These are phyloP conservation scores for Hetaerina americana DNA, from an alignment of 1,140 invertebrate genomes.

Conservation along the genomic window DNA sequence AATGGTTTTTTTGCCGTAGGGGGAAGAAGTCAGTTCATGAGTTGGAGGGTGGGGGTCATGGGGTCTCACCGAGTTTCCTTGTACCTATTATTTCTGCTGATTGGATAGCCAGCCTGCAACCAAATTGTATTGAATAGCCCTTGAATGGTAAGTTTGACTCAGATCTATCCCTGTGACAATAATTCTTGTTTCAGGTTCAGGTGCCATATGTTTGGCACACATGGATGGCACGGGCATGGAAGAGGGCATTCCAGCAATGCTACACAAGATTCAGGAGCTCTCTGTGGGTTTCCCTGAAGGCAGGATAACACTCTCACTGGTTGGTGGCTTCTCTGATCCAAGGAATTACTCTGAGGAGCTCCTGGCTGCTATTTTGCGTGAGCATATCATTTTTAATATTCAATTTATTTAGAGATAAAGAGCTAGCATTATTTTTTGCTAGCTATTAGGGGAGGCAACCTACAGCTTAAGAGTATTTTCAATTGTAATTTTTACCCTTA, in stretches of 20 bases:
- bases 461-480: too few species aligned
- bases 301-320: slow-evolving; percentile 72
- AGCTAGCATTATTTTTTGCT: neutral
- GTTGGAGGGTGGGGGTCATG: too few species aligned
- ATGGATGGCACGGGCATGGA: slow-evolving; percentile 76
- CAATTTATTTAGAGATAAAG: slow-evolving; percentile 18
- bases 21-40: too few species aligned
- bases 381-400: slow-evolving; percentile 38
- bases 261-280: slow-evolving; percentile 68
- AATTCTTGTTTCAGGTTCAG: slow-evolving; percentile 50
- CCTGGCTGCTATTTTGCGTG: slow-evolving; percentile 80
- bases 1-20: too few species aligned
- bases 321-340: slow-evolving; percentile 79
- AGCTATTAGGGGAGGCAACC: neutral
- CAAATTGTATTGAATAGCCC: too few species aligned
- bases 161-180: too few species aligned
- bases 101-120: too few species aligned
- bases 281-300: slow-evolving; percentile 70
- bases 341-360: slow-evolving; percentile 74
- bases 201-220: slow-evolving; percentile 74
- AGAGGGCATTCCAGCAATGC: slow-evolving; percentile 64
- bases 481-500: too few species aligned
- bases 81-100: too few species aligned
- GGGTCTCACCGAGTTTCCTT: too few species aligned
- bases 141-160: too few species aligned